These are phyloP conservation scores for Cliona cf. orientalis DNA, from an alignment of 37 sponge, comb jelly and placozoan species.

Conservation along the genomic window DNA sequence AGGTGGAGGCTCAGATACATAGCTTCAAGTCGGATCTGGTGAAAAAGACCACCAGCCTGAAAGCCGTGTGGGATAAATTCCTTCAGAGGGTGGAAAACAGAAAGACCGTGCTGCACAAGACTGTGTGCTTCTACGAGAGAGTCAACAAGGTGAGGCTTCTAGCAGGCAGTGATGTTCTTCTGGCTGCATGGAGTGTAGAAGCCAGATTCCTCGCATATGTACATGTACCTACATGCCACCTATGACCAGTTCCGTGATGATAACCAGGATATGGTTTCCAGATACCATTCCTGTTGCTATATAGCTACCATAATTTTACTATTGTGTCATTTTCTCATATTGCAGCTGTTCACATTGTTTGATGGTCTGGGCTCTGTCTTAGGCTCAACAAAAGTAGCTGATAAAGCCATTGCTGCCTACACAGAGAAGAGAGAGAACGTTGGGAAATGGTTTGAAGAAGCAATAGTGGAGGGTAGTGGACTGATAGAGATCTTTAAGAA, in stretches of 20 bases:
- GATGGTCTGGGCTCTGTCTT: not conserved
- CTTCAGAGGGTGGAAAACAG: conserved; percentile 38
- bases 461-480: not conserved
- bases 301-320: not conserved
- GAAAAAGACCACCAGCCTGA: conserved; percentile 32
- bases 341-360: not conserved
- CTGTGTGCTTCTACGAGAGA: conserved; percentile 2
- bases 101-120: conserved; percentile 6
- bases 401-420: not conserved
- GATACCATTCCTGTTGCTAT: not conserved
- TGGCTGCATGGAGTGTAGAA: too few relatives aligned
- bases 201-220: too few relatives aligned
- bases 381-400: not conserved
- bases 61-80: conserved; percentile 61
- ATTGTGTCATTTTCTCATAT: too few relatives aligned
- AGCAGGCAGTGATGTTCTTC: too few relatives aligned
- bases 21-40: conserved; percentile 46
- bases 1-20: conserved; percentile 26
- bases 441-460: not conserved
- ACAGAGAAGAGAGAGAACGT: not conserved
- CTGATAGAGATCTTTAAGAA: conserved; percentile 21
- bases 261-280: too few relatives aligned
- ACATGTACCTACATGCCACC: too few relatives aligned
- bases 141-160: conserved; percentile 23
- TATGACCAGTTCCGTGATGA: too few relatives aligned